Evolutionary conservation across 64 coral and sea anemone species (phyloP), one percentile per base, ranked within the genome.

Genomic region (Stichodactyla helianthus): DNA sequence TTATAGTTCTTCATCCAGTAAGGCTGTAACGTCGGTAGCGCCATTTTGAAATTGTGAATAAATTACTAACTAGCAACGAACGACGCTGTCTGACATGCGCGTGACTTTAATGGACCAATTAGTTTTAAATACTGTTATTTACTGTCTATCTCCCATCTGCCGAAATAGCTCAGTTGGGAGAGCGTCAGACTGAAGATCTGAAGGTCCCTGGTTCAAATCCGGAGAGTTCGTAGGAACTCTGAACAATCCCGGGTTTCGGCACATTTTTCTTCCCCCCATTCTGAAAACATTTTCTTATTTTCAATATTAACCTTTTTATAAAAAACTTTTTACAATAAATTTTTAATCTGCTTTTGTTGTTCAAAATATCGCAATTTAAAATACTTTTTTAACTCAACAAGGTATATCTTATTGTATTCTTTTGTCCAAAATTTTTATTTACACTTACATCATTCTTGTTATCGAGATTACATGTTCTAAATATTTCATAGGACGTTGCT

Each of bases 131-230:
- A 84, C 12, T 2, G 18, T 55, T 84, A 61, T 84, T 12, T 84
- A 15, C 18, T 5, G 15, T 0, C 25, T 0, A 0, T 0, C 6
- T 50, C 8, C 17, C 54, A 92, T 35, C 86, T 53, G 94, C 94
- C 94, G 94, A 97, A 88, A 93, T 97, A 97, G 94, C 94, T 97
- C 94, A 97, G 94, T 97, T 97, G 94, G 94, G 94, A 97, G 94
- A 97, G 94, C 94, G 94, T 93, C 91, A 97, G 94, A 93, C 94
- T 97, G 94, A 97, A 97, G 94, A 97, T 97, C 94, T 97, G 91
- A 97, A 97, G 94, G 94, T 97, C 94, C 94, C 94, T 97, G 94
- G 94, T 97, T 97, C 94, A 97, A 97, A 93, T 44, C 94, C 94
- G 94, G 94, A 96, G 94, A 83, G 85, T 52, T 92, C 93, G 93